Base-by-base conservation (phyloP, 2,113 vertebrate species). In the Cromileptes altivelis region DNA sequence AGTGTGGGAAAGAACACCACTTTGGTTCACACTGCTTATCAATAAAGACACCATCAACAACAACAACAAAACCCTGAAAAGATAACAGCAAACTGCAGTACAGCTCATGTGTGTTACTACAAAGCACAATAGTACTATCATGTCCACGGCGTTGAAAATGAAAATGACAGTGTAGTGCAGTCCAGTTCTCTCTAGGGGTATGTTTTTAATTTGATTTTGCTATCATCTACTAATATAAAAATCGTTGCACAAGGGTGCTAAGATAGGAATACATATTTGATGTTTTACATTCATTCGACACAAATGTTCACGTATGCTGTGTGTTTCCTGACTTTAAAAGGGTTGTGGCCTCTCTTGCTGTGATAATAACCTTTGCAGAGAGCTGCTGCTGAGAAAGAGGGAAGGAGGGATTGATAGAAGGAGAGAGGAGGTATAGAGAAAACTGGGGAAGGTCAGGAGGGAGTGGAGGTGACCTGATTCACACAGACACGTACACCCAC, bases 401-500 rank as follows among this genome's bases (percentile, higher is more conserved):
- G 42, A 63, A 82, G 60, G 47, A 69, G 47, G 23, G 60, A 65
- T 57, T 53, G 45, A 63, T 18, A 55, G 73, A 78, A 76, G 52
- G 73, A 88, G 82, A 67, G 70, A 53, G 49, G 64, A 79, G 89
- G 73, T 64, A 45, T 56, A 47, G 75, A 88, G 60, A 72, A 90
- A 91, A 81, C 61, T 83, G 69, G 73, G 84, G 85, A 86, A 90
- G 88, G 93, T 92, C 91, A 92, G 71, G 79, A 88, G 87, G 87
- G 85, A 90, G 87, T 69, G 23, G 83, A 82, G 81, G 91, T 92
- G 90, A 90, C 93, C 89, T 91, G 82, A 86, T 92, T 92, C 89
- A 82, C 50, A 74, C 57, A 80, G 30, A 69, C 70, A 71, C 12
- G 1, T 12, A 15, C 58, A 17, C 45, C 47, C 50, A 52, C 69